These are phyloP conservation scores for Clanis bilineata DNA, from an alignment of 2,888 invertebrate species.

Conservation along the genomic window DNA sequence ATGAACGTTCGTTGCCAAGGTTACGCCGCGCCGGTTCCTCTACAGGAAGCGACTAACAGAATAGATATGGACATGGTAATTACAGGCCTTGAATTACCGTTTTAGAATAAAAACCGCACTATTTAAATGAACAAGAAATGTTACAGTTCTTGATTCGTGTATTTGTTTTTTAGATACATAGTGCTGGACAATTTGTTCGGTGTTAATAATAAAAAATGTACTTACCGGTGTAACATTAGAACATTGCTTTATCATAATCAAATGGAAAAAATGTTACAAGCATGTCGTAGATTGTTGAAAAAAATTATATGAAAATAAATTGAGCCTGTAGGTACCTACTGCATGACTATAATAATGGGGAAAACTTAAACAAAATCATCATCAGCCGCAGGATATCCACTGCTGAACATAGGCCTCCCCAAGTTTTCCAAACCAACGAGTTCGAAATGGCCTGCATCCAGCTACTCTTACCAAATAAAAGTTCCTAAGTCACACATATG, in stretches of 20 bases:
- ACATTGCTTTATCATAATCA: neutral
- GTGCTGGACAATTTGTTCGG: neutral
- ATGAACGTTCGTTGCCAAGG: conserved; percentile 74
- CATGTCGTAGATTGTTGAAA: neutral
- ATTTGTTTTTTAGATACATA: neutral
- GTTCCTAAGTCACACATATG: no score
- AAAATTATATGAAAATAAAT: no score
- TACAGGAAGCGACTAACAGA: conserved; percentile 74
- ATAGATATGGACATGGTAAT: conserved; percentile 77
- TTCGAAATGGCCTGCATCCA: no score
- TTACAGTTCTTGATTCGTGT: conserved; percentile 22
- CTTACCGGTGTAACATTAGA: neutral
- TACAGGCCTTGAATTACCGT: conserved; percentile 78
- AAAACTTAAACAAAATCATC: no score
- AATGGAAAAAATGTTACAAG: neutral
- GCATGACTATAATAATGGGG: no score
- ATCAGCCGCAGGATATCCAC: no score
- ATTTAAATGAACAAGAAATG: conserved; percentile 51
- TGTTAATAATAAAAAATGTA: neutral
- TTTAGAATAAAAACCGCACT: conserved; percentile 73
- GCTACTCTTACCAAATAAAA: no score
- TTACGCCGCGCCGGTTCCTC: conserved; percentile 59
- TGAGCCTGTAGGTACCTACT: no score
- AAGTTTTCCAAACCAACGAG: no score
- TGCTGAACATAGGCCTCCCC: no score